Evolutionary conservation across 2,113 vertebrate species (phyloP), one percentile per base, ranked within the genome.

Genomic region (Dasypus novemcinctus): DNA sequence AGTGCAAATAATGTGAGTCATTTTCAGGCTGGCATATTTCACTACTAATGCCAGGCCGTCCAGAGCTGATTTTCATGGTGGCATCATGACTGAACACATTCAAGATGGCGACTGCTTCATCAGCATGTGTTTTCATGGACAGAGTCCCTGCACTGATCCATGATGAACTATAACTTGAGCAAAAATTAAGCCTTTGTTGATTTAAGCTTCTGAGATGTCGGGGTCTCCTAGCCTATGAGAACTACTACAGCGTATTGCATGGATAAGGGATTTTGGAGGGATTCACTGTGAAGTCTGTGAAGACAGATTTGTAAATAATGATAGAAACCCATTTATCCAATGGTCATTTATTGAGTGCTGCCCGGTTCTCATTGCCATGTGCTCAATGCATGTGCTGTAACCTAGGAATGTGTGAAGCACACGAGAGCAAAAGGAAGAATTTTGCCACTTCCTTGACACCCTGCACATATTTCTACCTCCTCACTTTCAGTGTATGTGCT

Each of bases 401-500:
- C 25, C 46, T 13, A 61, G 69, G 15, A 57, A 29, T 46, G 31
- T 29, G 9, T 4, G 12, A 20, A 71, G 10, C 27, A 25, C 1
- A 0, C 1, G 4, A 31, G 7, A 46, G n/a, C 66, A 46, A 64
- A 72, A 69, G 43, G n/a, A 36, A 91, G 12, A 18, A 20, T 4
- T 2, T 1, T 20, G 33, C 13, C 83, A 27, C 13, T 5, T 0
- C 72, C 29, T 9, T 1, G 38, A 57, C 33, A 43, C 54, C 36
- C 63, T 31, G 20, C 33, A 36, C 38, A 46, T 7, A 38, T 18
- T 57, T 82, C 74, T 29, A 1, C 36, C 75, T 27, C 46, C 7
- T 27, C 4, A 6, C 7, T 59, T 7, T 0, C 2, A 6, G 2
- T 18, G 4, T 5, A 5, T 5, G 14, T n/a, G 36, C 31, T 11